Evolutionary conservation across 2,888 invertebrate genomes (phyloP), one percentile per base, ranked within the genome.

Genomic region (Bruchidius siliquastri): DNA sequence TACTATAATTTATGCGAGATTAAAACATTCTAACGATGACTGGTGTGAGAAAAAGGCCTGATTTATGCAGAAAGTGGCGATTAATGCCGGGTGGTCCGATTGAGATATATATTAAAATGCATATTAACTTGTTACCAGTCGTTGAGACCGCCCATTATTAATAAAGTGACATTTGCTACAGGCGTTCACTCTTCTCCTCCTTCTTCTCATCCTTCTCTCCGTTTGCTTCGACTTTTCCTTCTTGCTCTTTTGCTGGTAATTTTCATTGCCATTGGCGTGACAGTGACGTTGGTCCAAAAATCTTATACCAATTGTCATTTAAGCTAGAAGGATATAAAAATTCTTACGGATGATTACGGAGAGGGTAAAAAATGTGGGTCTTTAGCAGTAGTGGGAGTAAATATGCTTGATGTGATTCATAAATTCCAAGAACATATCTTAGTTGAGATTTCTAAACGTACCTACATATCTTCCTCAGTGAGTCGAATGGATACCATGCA

Each of bases 1-100:
- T 8, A 49, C 49, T 49, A 49, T 49, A 49, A 81, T 82, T 80
- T 82, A 81, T 81, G 81, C 76, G 74, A 79, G 80, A 82, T 82
- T 82, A 79, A 81, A 82, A 80, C 79, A 79, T 81, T 82, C 81
- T 82, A 83, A 83, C 81, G 82, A 82, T 80, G 82, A 82, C 82
- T 83, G 82, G 84, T 84, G 85, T 84, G 84, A 85, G 85, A 84
- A 85, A 83, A 83, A 82, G 82, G 83, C 81, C 81, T 85, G 85
- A 86, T 85, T 85, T 85, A 86, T 85, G 84, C 85, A 82, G 83
- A 84, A 84, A 82, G 81, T 81, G 81, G 81, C 82, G 83, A 83
- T 85, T 85, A 85, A 83, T 85, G 84, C 85, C 85, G 85, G 86
- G 86, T 86, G 86, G 86, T 86, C 86, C 84, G 79, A 83, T 84